Percentiles rank a stretch among this genome's conserved stretches.
Conservation (phyloP, 2,113 vertebrate genomes). For the Daboia siamensis region DNA sequence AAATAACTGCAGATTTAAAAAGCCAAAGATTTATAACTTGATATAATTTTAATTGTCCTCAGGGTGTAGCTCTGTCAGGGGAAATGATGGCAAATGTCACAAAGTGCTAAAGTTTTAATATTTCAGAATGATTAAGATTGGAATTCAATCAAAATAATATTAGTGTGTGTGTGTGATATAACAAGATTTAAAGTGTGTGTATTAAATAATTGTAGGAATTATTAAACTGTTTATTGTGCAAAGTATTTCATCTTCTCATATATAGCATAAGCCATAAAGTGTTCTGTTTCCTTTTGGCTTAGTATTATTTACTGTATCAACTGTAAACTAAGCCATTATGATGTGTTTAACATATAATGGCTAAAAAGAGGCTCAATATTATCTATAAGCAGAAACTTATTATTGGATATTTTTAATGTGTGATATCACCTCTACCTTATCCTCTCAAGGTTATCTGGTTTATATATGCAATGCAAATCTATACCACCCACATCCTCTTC, state of each 20-base stretch:
- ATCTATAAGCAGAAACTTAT: background rate
- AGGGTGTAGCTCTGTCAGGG: background rate
- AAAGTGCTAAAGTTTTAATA: background rate
- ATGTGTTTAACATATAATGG: background rate
- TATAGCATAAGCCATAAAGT: background rate
- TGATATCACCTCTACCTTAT: background rate
- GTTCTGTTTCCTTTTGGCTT: background rate
- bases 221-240: background rate
- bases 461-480: background rate
- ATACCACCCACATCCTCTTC: background rate
- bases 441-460: background rate
- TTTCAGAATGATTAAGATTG: background rate
- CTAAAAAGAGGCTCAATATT: background rate
- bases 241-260: background rate
- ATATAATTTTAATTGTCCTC: background rate
- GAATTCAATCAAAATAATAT: background rate
- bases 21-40: background rate
- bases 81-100: background rate
- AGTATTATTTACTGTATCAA: background rate
- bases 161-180: background rate
- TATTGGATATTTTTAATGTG: background rate
- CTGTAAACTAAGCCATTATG: background rate
- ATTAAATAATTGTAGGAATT: background rate
- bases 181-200: background rate
- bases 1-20: background rate